A percentile compares a stretch with the other conserved stretches of the same genome.
phyloP scores from a whole-genome alignment of 2,113 vertebrate genomes.

The Urocynchramus pylzowi region DNA sequence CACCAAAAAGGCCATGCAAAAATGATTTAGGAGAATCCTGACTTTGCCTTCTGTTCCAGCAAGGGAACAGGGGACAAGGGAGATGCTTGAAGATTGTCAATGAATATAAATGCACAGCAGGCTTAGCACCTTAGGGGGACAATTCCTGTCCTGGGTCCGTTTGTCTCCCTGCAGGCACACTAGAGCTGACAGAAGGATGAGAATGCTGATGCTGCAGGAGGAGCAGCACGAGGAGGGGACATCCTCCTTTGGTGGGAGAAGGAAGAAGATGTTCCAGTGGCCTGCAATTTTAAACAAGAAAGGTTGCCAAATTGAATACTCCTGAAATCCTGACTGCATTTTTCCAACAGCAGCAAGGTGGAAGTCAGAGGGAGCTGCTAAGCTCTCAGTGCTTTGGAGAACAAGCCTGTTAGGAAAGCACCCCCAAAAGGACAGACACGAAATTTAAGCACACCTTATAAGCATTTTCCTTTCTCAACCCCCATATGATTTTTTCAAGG shows the following conservation, averaged over 20 bases:
- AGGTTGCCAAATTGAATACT: not conserved
- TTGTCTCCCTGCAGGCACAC: not conserved
- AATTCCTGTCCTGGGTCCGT: not conserved
- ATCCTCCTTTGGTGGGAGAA: not conserved
- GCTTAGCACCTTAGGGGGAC: not conserved
- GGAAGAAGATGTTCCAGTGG: not conserved
- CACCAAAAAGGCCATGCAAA: not conserved
- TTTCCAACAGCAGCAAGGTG: not conserved
- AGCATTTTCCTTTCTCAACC: not conserved
- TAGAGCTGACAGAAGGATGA: not conserved
- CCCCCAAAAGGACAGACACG: not conserved
- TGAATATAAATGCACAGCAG: conserved; percentile 10
- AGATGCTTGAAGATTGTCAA: not conserved
- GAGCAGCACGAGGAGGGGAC: not conserved
- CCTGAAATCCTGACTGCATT: not conserved
- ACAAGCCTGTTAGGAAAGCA: not conserved
- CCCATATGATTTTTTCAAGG: not conserved
- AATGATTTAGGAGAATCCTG: conserved; percentile 5
- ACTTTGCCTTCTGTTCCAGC: not conserved
- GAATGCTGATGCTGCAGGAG: conserved; percentile 23
- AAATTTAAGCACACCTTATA: not conserved
- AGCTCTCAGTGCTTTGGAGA: not conserved
- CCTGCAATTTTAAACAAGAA: not conserved
- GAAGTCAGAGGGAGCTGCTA: not conserved
- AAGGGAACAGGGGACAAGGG: not conserved